Evolutionary conservation across 1,140 invertebrate species (phyloP), one percentile per base, ranked within the genome.

Genomic region (Drosophila truncata): DNA sequence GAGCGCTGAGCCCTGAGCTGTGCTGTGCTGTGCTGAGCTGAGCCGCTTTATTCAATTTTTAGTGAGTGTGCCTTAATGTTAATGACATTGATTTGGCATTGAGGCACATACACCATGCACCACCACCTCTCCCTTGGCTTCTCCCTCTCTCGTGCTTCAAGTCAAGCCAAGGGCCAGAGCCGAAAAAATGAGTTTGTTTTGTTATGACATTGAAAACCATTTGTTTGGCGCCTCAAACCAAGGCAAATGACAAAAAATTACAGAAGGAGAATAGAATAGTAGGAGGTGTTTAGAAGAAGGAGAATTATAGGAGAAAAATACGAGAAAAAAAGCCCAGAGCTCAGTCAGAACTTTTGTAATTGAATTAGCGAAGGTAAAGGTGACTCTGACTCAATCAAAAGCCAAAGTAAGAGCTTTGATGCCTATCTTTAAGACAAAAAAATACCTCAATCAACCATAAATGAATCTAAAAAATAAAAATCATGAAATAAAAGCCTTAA

Each of bases 51-150:
- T 80, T 84, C 80, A 88, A 90, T 88, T 78, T 82, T 90, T 90
- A 88, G 80, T 90, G 81, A 84, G 83, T 87, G 80, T 88, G 84
- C 72, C 82, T 87, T 90, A 88, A 80, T 88, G 84, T 88, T 88
- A 90, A 88, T 88, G 84, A 88, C 84, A 90, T 88, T 90, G 84
- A 88, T 88, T 88, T 88, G 84, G 84, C 84, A 88, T 88, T 88
- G 84, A 80, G 55, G 47, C 60, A 65, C 67, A 59, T 65, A 63
- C 49, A 62, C 76, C 44, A 47, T 61, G 59, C 49, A 59, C 71
- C 41, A 39, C 31, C 65, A 29, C 16, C 44, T 14, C 35, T 27
- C 27, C 29, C n/a, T n/a, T n/a, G n/a, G n/a, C n/a, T n/a, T 27
- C 42, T n/a, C 31, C 31, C 61, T 66, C 57, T 66, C 61, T 13